Percentiles rank a stretch among this genome's conserved stretches.
phyloP scores from a whole-genome alignment of 23 tunicate species.

The Halocynthia aurantium region DNA sequence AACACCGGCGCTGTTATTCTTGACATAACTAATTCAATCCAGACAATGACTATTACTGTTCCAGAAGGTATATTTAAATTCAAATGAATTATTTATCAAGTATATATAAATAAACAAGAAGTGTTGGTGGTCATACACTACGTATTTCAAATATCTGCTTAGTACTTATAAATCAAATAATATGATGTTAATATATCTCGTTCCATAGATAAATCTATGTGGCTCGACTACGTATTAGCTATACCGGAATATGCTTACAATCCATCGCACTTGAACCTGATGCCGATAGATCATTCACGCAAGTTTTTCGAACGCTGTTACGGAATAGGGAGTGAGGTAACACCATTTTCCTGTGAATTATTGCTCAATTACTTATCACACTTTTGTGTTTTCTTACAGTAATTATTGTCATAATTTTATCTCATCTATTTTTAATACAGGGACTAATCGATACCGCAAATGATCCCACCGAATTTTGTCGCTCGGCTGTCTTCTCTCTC shows the following conservation, averaged over 20 bases:
- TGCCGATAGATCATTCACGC: slow-evolving; percentile 56
- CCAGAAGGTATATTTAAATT: slow-evolving; percentile 41
- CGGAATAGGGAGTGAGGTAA: slow-evolving; percentile 9
- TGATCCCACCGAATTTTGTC: slow-evolving; percentile 54
- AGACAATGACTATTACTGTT: slow-evolving; percentile 52
- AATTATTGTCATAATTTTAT: too few species aligned
- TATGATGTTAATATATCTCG: neutral
- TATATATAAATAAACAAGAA: neutral
- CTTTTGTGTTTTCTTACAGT: too few species aligned
- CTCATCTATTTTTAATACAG: too few species aligned
- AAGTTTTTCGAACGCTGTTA: slow-evolving; percentile 46
- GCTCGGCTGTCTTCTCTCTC: slow-evolving; percentile 44
- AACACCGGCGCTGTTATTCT: slow-evolving; percentile 38
- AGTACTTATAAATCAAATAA: neutral
- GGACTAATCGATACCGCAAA: slow-evolving; percentile 5
- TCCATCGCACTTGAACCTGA: slow-evolving; percentile 33
- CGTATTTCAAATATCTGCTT: neutral
- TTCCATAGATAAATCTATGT: slow-evolving; percentile 54
- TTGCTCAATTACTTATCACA: too few species aligned
- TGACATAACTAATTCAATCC: slow-evolving; percentile 57
- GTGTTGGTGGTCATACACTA: neutral
- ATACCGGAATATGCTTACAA: slow-evolving; percentile 68
- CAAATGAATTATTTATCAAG: neutral
- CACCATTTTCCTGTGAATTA: too few species aligned
- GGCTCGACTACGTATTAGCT: slow-evolving; percentile 66